Evolutionary conservation across 2,797 vertebrate genomes (phyloP), one percentile per base, ranked within the genome.

Genomic region (Oceanodroma leucorhoa): DNA sequence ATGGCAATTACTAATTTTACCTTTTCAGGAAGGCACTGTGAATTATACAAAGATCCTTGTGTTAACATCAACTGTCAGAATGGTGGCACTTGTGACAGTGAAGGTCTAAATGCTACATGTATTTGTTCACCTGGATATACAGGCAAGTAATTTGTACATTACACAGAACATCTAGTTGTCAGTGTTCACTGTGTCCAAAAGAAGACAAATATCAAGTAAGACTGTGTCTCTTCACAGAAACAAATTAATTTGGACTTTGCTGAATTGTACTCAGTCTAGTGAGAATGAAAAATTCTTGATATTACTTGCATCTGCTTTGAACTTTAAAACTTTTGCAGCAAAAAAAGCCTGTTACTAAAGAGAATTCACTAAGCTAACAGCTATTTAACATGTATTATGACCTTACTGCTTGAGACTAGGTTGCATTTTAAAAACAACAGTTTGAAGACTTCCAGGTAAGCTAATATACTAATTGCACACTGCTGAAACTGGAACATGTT

Each of bases 21-120:
- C 60, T 69, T 94, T 92, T 62, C 96, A 99, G 99, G 99, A 76
- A 98, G 97, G 91, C 99, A 99, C 95, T 99, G 99, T 97, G 99
- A 99, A 94, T 97, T 99, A 54, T 99, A 98, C 97, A 99, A 98
- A 97, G 99, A 99, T 95, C 99, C 99, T 17, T 99, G 99, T 84
- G 94, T 99, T 93, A 99, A 98, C 66, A 92, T 99, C 95, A 99
- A 94, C 96, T 99, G 99, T 97, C 98, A 99, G 96, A 99, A 99
- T 0, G 99, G 99, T 94, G 99, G 99, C 38, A 98, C 97, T 89
- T 99, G 99, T 95, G 98, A 99, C 96, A 99, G 98, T 0, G 96
- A 98, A 87, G 99, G 98, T 26, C 97, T 98, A 53, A 99, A 99
- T 8, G 97, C 98, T 27, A 99, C 99, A 0, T 99, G 99, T 93